Conservation (phyloP, 1,140 invertebrate genomes). For the Cyphomyrmex costatus region DNA sequence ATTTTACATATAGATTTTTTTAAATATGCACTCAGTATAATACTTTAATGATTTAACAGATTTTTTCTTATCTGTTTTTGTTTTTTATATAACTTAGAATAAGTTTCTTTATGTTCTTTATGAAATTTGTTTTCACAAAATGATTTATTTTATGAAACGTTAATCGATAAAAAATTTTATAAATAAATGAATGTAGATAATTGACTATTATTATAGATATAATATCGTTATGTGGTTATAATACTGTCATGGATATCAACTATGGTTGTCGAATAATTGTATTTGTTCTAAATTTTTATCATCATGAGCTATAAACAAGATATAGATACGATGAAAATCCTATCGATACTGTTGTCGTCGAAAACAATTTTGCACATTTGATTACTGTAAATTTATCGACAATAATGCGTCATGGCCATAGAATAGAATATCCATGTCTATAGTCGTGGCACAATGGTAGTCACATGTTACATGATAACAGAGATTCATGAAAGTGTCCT, state of each 20-base stretch:
- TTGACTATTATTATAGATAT: background rate
- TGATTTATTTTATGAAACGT: conserved; percentile 10
- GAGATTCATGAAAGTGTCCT: conserved; percentile 16
- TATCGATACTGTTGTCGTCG: background rate
- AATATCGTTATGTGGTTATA: too few relatives aligned
- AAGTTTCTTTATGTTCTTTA: background rate
- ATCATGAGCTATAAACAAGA: background rate
- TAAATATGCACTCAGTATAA: background rate
- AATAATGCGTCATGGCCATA: background rate
- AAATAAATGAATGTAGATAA: background rate
- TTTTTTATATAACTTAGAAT: background rate
- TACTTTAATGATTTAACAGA: background rate
- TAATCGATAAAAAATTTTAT: background rate
- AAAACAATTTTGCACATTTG: background rate
- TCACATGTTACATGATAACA: conserved; percentile 33
- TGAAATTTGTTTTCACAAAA: background rate
- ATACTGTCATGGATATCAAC: too few relatives aligned
- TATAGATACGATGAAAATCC: background rate
- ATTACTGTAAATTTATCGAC: conserved; percentile 30
- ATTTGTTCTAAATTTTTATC: background rate
- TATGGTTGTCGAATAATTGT: background rate
- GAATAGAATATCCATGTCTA: too few relatives aligned
- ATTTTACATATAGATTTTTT: background rate
- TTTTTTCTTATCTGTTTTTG: background rate
- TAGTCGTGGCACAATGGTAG: background rate